Conservation (phyloP, 2,888 invertebrate species). For the Euplexia lucipara region DNA sequence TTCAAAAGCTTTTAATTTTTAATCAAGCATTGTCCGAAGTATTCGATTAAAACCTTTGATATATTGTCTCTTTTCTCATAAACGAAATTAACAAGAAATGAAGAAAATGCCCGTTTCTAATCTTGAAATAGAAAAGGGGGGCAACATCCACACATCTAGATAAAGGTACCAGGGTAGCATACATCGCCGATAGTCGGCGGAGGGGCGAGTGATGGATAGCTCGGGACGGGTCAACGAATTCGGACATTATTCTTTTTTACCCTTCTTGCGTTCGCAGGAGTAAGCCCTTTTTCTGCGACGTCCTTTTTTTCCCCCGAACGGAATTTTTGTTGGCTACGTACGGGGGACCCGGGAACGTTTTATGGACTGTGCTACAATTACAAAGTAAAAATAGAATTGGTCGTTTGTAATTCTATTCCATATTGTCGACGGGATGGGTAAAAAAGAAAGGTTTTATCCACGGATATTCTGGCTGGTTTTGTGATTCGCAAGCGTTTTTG, state of each 20-base stretch:
- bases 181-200: conserved; percentile 86
- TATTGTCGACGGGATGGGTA: conserved; percentile 76
- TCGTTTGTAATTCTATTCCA: conserved; percentile 85
- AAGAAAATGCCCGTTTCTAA: conserved; percentile 82
- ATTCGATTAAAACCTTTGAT: conserved; percentile 42
- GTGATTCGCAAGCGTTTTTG: conserved; percentile 41
- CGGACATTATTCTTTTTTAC: conserved; percentile 92
- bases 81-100: conserved; percentile 73
- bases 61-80: conserved; percentile 66
- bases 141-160: conserved; percentile 87
- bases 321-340: conserved; percentile 84
- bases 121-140: conserved; percentile 82
- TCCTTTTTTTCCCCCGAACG: conserved; percentile 86
- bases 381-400: conserved; percentile 90
- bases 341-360: conserved; percentile 80
- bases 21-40: conserved; percentile 34
- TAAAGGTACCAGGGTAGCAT: conserved; percentile 77
- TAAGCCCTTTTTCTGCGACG: conserved; percentile 90
- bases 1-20: conserved; percentile 20
- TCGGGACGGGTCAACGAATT: conserved; percentile 91
- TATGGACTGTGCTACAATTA: conserved; percentile 90
- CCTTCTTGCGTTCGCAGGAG: conserved; percentile 91
- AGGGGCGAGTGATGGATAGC: conserved; percentile 90
- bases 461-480: conserved; percentile 57
- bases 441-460: conserved; percentile 70